Base-by-base conservation (phyloP, 1,140 invertebrate species). In the Aphelinus certus region DNA sequence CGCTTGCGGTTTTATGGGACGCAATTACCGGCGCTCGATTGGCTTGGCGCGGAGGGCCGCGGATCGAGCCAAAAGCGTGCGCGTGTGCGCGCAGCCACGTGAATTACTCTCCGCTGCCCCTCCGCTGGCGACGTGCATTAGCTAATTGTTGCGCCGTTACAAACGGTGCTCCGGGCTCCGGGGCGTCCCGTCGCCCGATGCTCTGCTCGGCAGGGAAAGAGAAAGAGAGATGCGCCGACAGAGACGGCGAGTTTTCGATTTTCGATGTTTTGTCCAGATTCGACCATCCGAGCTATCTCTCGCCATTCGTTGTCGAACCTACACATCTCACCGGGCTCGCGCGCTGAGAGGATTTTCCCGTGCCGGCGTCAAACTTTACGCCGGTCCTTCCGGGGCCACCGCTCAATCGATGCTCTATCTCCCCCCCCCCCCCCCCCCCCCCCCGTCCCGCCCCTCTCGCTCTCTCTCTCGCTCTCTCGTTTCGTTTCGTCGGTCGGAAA, bases 131-230 rank as follows among this genome's bases (percentile, higher is more conserved):
- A 61, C 63, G 69, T 81, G 77, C 82, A 83, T 84, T 83, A 83
- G 82, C 83, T 84, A 81, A 84, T 84, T 84, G 81, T 82, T 78
- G 76, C 66, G 46, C 75, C 71, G 75, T 78, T 77, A 75, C 76
- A 75, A 46, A 67, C 78, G 79, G 77, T 77, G 9, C 4, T 53
- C 4, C 57, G 79, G 74, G 72, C 76, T 26, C 26, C 26, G 26
- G 26, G 26, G 26, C 26, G 26, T 26, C 26, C 26, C 26, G 26
- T 26, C 26, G 26, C 26, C 26, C 26, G 26, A 26, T 26, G 26
- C 26, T 26, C 26, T 26, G 26, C 26, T 26, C 26, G 26, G 26
- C 26, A 26, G 26, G 26, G 7, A 46, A 10, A 55, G 42, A 56
- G 10, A n/a, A 1, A 2, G 53, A 51, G 26, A 53, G 48, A 43